phyloP scores from a whole-genome alignment of 1,140 invertebrate species.

The Chrysomallon squamiferum region DNA sequence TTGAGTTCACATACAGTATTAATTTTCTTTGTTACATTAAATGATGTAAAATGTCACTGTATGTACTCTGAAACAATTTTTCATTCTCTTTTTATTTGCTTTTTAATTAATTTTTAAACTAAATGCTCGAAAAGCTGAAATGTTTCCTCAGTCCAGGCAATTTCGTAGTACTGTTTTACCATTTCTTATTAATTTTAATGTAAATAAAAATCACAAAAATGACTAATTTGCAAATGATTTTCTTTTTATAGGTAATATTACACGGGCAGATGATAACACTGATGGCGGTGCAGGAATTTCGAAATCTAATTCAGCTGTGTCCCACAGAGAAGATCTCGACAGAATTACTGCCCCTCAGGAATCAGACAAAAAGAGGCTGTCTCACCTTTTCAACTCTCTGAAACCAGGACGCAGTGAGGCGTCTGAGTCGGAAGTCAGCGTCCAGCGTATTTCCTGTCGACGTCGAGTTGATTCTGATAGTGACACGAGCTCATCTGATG shows the following conservation, averaged over 20 bases:
- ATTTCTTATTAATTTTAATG: too few relatives aligned
- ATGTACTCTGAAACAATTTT: too few relatives aligned
- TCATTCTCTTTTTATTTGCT: too few relatives aligned
- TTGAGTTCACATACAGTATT: too few relatives aligned
- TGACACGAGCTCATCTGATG: conserved; percentile 4
- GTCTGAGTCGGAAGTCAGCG: background rate
- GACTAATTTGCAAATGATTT: too few relatives aligned
- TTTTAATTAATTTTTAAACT: too few relatives aligned
- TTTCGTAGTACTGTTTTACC: too few relatives aligned
- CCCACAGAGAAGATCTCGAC: conserved; percentile 7
- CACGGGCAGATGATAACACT: background rate
- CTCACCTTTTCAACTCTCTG: conserved; percentile 30
- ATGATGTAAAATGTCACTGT: too few relatives aligned
- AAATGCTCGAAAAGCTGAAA: too few relatives aligned
- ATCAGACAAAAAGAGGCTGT: conserved; percentile 26
- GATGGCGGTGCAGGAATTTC: conserved; percentile 2
- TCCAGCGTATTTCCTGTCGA: conserved; percentile 27
- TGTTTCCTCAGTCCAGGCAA: too few relatives aligned
- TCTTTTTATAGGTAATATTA: conserved; percentile 9
- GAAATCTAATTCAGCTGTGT: background rate
- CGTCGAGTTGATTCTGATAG: conserved; percentile 25
- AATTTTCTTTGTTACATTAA: too few relatives aligned
- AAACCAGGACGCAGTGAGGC: conserved; percentile 9
- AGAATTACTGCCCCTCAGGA: conserved; percentile 27
- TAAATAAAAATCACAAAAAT: too few relatives aligned